phyloP scores from a whole-genome alignment of 1,140 invertebrate genomes.

The Sycophaga agraensis region DNA sequence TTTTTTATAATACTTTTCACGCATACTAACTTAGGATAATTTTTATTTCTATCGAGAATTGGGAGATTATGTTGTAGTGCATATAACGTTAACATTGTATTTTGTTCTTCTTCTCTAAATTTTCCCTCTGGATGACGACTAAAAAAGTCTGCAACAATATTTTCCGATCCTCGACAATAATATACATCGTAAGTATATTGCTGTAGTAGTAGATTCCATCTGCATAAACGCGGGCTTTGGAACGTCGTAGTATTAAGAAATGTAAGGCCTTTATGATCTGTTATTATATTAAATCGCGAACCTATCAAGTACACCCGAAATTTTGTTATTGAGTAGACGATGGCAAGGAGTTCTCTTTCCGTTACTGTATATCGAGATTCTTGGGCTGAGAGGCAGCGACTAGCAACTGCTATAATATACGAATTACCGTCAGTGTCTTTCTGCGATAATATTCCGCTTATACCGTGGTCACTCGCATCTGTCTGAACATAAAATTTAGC shows the following conservation, averaged over 20 bases:
- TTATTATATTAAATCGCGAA: constrained; percentile 43
- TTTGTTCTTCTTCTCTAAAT: neutral
- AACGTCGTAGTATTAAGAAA: constrained; percentile 50
- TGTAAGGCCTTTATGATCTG: constrained; percentile 54
- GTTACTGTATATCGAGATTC: constrained; percentile 37
- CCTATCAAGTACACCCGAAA: constrained; percentile 36
- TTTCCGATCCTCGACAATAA: neutral
- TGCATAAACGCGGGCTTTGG: no score
- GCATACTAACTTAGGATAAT: neutral
- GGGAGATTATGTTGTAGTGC: no score
- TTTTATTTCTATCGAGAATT: neutral
- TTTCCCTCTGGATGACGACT: neutral
- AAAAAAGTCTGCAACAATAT: neutral
- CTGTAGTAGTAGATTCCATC: constrained; percentile 25
- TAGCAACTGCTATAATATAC: constrained; percentile 26
- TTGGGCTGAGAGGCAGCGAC: constrained; percentile 14
- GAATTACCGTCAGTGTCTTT: constrained; percentile 7
- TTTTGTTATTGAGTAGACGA: constrained; percentile 41
- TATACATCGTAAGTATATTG: constrained; percentile 17
- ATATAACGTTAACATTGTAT: neutral
- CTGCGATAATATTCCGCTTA: constrained; percentile 32
- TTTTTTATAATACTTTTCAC: no score
- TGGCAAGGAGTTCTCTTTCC: constrained; percentile 43
- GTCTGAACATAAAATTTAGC: constrained; percentile 19
- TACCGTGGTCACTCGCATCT: constrained; percentile 30